Evolutionary conservation across 2,888 invertebrate genomes (phyloP).

Genomic region (Notodonta dromedarius): DNA sequence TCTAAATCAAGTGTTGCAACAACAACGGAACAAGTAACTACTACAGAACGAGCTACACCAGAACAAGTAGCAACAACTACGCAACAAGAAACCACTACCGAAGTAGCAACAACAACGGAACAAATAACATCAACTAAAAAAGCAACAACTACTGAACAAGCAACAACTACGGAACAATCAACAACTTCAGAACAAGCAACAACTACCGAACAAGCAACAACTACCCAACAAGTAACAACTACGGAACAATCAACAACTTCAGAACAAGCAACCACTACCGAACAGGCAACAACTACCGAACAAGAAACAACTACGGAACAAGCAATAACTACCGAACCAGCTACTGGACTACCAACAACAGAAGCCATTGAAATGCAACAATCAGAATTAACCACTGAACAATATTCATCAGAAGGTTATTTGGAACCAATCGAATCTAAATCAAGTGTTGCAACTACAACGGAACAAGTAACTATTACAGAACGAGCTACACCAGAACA

Average conservation of each 20-base stretch:
- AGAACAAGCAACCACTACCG: neutral
- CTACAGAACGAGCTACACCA: too few relatives aligned
- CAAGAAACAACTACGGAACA: too few relatives aligned
- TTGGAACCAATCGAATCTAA: neutral
- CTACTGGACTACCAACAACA: neutral
- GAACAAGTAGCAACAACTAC: neutral
- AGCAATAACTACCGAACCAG: neutral
- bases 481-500: neutral
- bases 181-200: neutral
- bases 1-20: too few relatives aligned
- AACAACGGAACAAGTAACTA: neutral
- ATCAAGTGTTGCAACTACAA: too few relatives aligned
- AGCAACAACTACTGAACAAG: slow-evolving; percentile 1
- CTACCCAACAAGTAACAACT: slow-evolving; percentile 5
- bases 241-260: neutral
- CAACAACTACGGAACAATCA: slow-evolving; percentile 7
- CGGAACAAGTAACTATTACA: slow-evolving; percentile 2
- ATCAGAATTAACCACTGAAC: neutral
- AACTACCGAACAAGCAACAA: neutral
- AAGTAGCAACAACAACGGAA: neutral
- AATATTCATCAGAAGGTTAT: too few relatives aligned
- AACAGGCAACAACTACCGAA: neutral
- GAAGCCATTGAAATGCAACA: neutral
- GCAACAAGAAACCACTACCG: neutral
- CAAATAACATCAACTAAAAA: too few relatives aligned